phyloP scores from a whole-genome alignment of 2,888 invertebrate genomes.

The Lacanobia oleracea region DNA sequence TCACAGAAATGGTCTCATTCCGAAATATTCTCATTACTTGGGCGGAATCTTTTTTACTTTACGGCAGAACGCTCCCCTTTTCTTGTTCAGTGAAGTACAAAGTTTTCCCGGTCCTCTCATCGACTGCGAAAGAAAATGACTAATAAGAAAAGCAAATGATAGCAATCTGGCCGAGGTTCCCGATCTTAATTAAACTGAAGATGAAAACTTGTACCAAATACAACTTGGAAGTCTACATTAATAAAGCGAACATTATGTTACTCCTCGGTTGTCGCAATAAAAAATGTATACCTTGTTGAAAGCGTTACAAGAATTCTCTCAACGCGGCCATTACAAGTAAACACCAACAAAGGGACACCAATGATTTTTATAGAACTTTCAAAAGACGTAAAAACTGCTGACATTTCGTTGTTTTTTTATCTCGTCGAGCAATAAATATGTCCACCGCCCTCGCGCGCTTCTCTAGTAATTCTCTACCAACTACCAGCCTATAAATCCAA shows the following conservation, averaged over 20 bases:
- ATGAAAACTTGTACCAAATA: slow-evolving; percentile 72
- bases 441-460: slow-evolving; percentile 81
- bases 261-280: slow-evolving; percentile 53
- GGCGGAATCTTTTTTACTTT: slow-evolving; percentile 84
- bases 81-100: slow-evolving; percentile 81
- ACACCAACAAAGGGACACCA: slow-evolving; percentile 71
- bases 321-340: slow-evolving; percentile 71
- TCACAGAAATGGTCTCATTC: slow-evolving; percentile 77
- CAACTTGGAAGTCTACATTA: slow-evolving; percentile 55
- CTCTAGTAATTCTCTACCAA: slow-evolving; percentile 78
- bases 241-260: slow-evolving; percentile 50
- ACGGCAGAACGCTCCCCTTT: slow-evolving; percentile 79
- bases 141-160: slow-evolving; percentile 86
- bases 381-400: slow-evolving; percentile 79
- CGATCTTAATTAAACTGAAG: slow-evolving; percentile 82
- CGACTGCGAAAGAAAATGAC: slow-evolving; percentile 80
- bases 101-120: slow-evolving; percentile 80
- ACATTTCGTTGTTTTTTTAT: slow-evolving; percentile 83
- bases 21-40: slow-evolving; percentile 86
- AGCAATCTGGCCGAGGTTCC: slow-evolving; percentile 78
- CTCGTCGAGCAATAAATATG: slow-evolving; percentile 84
- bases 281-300: slow-evolving; percentile 73
- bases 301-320: slow-evolving; percentile 79
- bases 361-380: slow-evolving; percentile 74
- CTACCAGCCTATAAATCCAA: slow-evolving; percentile 84